Base-by-base conservation (phyloP, 2,113 vertebrate species). In the Anser brachyrhynchus region DNA sequence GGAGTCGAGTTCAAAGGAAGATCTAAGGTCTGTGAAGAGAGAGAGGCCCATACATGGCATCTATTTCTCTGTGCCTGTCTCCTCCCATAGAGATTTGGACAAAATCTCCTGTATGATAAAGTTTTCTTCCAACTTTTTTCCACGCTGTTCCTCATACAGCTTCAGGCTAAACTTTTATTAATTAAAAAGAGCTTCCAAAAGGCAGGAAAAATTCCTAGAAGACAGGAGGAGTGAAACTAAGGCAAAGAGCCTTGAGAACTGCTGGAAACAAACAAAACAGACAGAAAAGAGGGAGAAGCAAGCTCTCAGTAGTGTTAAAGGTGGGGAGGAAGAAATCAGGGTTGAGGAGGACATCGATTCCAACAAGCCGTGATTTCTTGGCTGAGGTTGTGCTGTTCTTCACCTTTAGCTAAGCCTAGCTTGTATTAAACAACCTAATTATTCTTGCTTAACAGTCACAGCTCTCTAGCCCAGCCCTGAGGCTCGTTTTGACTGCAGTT, bases 1-100 rank as follows among this genome's bases (percentile, higher is more conserved):
- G 70, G 90, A 90, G 58, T 78, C 41, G 62, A 46, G 55, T 89
- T 91, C 70, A 89, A 93, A 75, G 73, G 54, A 64, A 76, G 17
- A 84, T 76, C 74, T 78, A 65, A 89, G 37, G 28, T 57, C 3
- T 2, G 5, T 67, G 71, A 84, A 73, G n/a, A 73, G 59, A 89
- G 33, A 55, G 22, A 57, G 61, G 37, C 3, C 49, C 66, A 52
- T 51, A 87, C 83, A 82, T 52, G 52, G 33, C 33, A 49, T 58
- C 26, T 86, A 6, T 81, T 92, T 88, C 35, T 93, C 79, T 65
- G n/a, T 71, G 41, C 25, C 7, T 62, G 26, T 73, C 81, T 22
- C 55, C 87, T 75, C 41, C 28, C 0, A 0, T 73, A 57, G 9
- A 0, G 5, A 74, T 6, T 49, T 73, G 0, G 0, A 90, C 87